Evolutionary conservation across 1,140 invertebrate genomes (phyloP).

Genomic region (Carcinoscorpius rotundicauda): DNA sequence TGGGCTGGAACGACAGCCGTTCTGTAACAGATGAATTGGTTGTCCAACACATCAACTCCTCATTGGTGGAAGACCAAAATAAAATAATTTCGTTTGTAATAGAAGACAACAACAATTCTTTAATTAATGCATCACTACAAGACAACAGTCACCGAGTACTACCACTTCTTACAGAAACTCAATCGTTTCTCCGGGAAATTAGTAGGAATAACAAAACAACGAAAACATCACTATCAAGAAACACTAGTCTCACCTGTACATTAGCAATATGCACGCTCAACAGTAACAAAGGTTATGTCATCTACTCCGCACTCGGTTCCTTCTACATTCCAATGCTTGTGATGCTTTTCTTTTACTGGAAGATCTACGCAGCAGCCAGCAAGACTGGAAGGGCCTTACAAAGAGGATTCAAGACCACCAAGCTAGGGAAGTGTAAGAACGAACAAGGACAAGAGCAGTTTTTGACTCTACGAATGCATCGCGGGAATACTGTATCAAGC

Average conservation of each 20-base stretch:
- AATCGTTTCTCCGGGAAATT: too few relatives aligned
- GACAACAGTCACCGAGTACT: too few relatives aligned
- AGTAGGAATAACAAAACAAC: too few relatives aligned
- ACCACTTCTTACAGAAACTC: too few relatives aligned
- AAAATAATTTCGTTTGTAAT: too few relatives aligned
- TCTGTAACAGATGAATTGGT: too few relatives aligned
- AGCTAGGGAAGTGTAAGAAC: slow-evolving; percentile 34
- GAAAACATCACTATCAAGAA: too few relatives aligned
- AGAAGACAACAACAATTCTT: too few relatives aligned
- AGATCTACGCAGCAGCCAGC: slow-evolving; percentile 86
- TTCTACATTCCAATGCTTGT: slow-evolving; percentile 94
- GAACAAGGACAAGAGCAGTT: slow-evolving; percentile 48
- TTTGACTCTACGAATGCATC: slow-evolving; percentile 73
- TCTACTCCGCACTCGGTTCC: slow-evolving; percentile 82
- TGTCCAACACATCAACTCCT: too few relatives aligned
- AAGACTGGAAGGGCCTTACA: slow-evolving; percentile 71
- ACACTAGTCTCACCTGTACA: too few relatives aligned
- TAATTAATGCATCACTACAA: too few relatives aligned
- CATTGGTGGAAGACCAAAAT: too few relatives aligned
- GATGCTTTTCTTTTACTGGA: slow-evolving; percentile 93
- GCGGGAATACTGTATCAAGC: slow-evolving; percentile 38
- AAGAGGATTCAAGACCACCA: slow-evolving; percentile 77
- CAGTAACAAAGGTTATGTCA: slow-evolving; percentile 65
- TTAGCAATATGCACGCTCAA: slow-evolving; percentile 58
- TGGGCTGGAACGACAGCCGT: slow-evolving; percentile 73